Evolutionary conservation across 2,113 vertebrate genomes (phyloP).

Genomic region (Zingel zingel): DNA sequence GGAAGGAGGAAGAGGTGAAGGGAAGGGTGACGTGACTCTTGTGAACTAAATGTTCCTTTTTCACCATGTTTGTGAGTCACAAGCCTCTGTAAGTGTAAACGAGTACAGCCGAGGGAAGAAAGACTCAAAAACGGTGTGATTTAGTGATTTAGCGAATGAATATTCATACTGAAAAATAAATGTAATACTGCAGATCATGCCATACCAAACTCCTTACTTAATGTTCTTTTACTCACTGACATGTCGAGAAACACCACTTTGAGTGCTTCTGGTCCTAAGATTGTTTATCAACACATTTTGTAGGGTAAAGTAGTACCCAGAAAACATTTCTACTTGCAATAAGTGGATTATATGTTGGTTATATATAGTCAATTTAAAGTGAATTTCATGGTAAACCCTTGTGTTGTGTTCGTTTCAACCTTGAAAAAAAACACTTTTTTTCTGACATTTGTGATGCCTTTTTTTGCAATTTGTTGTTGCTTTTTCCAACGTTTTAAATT

Average conservation of each 20-base stretch:
- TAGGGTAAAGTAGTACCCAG: neutral
- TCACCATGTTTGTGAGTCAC: neutral
- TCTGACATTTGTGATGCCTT: too few species aligned
- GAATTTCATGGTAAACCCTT: neutral
- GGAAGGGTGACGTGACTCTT: conserved; percentile 22
- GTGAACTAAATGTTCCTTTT: neutral
- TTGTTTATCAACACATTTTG: neutral
- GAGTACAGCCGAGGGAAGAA: neutral
- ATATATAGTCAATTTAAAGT: neutral
- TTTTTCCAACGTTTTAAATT: too few species aligned
- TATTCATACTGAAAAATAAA: neutral
- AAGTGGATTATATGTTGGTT: neutral
- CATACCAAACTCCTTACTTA: neutral
- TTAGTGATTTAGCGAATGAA: neutral
- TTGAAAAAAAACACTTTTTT: too few species aligned
- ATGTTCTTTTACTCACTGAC: neutral
- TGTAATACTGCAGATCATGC: neutral
- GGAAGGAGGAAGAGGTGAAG: conserved; percentile 55
- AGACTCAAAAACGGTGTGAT: too few species aligned
- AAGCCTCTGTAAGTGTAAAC: neutral
- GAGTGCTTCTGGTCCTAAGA: neutral
- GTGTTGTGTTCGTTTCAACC: too few species aligned
- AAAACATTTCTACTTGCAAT: neutral
- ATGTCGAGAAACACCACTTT: neutral
- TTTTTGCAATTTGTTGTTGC: too few species aligned